Base-by-base conservation (phyloP, 37 sponge, comb jelly and placozoan genomes). In the Theonella swinhoei region DNA sequence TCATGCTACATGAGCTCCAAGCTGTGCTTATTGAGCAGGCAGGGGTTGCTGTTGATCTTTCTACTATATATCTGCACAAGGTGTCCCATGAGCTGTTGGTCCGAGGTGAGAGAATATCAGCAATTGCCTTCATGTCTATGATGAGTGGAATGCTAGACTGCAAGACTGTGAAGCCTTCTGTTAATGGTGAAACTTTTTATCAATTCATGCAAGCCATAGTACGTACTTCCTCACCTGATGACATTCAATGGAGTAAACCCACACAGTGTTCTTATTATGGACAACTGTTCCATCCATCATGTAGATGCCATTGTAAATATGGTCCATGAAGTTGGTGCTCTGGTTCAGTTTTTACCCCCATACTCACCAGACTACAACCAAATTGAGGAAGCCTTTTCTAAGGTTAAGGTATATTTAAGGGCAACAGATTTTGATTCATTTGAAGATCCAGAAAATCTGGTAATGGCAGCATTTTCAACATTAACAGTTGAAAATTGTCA, bases 401-500 rank as follows among this genome's bases (percentile, higher is more conserved):
- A 68, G 60, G 72, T 70, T 0, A 82, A 82, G 65, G 19, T 39
- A 17, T 22, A 9, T 2, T 35, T 78, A 24, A 67, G 61, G 69
- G 19, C 43, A 67, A 68, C 58, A 33, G 77, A 76, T 35, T 29
- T 36, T 41, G 77, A 76, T 76, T 25, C 41, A 29, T 39, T 23
- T 24, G 75, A 4, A 42, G 54, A 61, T 33, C 62, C 39, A 67
- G 68, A 67, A 14, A 33, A 41, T 41, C 7, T 67, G 2, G 79
- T 65, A 28, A 22, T 78, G n/a, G 26, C 80, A 39, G 68, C 69
- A 80, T 80, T 80, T 29, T 66, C 47, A 3, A 38, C 32, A n/a
- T 36, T 80, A 62, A 59, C 80, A 42, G 43, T 42, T 67, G 40
- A 80, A 68, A 38, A 80, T 65, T 80, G 80, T 39, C 69, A 66